Evolutionary conservation across 2,797 vertebrate species (phyloP), one percentile per base, ranked within the genome.

Genomic region (Sebastes hubbsi): DNA sequence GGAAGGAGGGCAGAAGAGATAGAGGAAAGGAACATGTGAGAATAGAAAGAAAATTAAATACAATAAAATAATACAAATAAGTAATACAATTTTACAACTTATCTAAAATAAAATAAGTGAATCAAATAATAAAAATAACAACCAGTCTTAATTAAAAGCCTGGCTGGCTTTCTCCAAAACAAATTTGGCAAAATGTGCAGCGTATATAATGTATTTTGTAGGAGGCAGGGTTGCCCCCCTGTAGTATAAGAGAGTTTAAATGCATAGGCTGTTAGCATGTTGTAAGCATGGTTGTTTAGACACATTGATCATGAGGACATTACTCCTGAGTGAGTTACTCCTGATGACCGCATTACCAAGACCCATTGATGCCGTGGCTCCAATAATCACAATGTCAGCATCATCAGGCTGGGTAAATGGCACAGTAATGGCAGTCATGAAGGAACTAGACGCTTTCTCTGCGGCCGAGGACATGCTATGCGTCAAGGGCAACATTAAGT

Each of bases 351-450:
- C 13, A 73, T 80, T 74, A 77, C 62, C 49, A 36, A 52, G 61
- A 75, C 42, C 63, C 25, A 67, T 38, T 70, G 63, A 66, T 16
- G 38, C 36, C 2, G 11, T 8, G 32, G 18, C 55, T 65, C 22
- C n/a, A 78, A 68, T 68, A 85, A 87, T 81, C 65, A 77, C 59
- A 0, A 8, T 78, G 77, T 76, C 80, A 49, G 60, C 58, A 22
- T 73, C 46, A 60, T 77, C 66, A 36, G 3, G 2, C 54, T 24
- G 46, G 61, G 55, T 75, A 76, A 87, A 86, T 71, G 38, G 65
- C 62, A 63, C 46, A 25, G 22, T 61, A 71, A 75, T 58, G 49
- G 72, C 18, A 55, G 29, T 61, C 38, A 42, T 6, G 24, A 75
- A 62, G 30, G 56, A 79, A 20, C 12, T 16, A 18, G n/a, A 5